These are phyloP conservation scores for Cettia cetti DNA, from an alignment of 2,113 vertebrate species.

Conservation along the genomic window DNA sequence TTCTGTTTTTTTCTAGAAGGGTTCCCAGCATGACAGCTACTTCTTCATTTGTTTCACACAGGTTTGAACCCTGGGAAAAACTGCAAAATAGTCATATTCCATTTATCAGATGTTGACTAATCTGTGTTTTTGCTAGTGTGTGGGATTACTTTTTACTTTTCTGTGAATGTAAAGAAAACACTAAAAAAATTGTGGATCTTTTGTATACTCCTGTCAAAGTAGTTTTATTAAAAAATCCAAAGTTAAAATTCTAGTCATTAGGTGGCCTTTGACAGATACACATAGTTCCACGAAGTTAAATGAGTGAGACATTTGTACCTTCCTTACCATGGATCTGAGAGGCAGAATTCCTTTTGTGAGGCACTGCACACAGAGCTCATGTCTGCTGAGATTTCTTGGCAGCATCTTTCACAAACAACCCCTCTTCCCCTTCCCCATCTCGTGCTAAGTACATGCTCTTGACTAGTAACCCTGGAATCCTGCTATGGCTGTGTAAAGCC, in stretches of 20 bases:
- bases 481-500: neutral
- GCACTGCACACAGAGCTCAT: fast-evolving
- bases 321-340: neutral
- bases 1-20: neutral
- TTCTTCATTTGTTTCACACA: neutral
- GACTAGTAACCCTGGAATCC: neutral
- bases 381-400: neutral
- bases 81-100: neutral
- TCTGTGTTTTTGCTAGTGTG: neutral
- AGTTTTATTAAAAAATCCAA: neutral
- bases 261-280: neutral
- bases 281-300: neutral
- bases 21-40: neutral
- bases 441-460: neutral
- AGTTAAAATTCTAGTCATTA: neutral
- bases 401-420: neutral
- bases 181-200: neutral
- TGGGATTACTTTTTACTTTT: neutral
- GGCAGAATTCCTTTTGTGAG: neutral
- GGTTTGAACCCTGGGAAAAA: neutral
- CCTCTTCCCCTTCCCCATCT: neutral
- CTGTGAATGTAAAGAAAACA: neutral
- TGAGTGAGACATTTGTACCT: neutral
- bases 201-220: neutral
- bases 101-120: neutral